Evolutionary conservation across 2,797 vertebrate species (phyloP).

Genomic region (Apodemus agrarius): DNA sequence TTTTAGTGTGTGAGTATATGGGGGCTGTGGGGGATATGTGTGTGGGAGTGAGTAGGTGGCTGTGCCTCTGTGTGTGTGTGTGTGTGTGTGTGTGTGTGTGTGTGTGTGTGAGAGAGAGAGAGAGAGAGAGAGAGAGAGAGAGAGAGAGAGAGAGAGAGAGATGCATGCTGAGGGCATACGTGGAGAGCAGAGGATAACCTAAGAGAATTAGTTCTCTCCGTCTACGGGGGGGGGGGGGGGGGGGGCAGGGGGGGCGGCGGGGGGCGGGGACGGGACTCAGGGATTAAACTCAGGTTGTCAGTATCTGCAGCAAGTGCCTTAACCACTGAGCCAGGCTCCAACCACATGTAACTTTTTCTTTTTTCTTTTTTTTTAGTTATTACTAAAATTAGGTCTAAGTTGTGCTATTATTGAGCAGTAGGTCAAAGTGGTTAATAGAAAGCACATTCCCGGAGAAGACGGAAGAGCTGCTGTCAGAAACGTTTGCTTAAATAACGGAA

Average conservation of each 20-base stretch:
- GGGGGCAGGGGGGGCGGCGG: too few species aligned
- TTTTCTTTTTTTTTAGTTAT: background rate
- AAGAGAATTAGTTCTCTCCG: too few species aligned
- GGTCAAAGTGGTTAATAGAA: slow-evolving; percentile 28
- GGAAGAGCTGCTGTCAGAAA: background rate
- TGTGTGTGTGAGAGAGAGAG: too few species aligned
- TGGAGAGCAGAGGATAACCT: too few species aligned
- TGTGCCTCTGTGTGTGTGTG: background rate
- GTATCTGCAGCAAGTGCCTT: background rate
- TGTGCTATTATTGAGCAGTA: background rate
- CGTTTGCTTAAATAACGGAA: background rate
- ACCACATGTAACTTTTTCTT: background rate
- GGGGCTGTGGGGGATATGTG: background rate
- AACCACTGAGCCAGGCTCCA: background rate
- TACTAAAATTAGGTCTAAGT: slow-evolving; percentile 12
- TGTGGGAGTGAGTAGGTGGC: background rate
- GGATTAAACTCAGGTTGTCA: too few species aligned
- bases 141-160: too few species aligned
- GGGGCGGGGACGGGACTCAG: too few species aligned
- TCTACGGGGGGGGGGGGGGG: too few species aligned
- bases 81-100: background rate
- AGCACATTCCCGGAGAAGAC: slow-evolving; percentile 23
- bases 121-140: too few species aligned
- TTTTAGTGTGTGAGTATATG: background rate
- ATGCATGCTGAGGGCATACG: too few species aligned